Base-by-base conservation (phyloP, 2,888 invertebrate species). In the Augiades crinisus region DNA sequence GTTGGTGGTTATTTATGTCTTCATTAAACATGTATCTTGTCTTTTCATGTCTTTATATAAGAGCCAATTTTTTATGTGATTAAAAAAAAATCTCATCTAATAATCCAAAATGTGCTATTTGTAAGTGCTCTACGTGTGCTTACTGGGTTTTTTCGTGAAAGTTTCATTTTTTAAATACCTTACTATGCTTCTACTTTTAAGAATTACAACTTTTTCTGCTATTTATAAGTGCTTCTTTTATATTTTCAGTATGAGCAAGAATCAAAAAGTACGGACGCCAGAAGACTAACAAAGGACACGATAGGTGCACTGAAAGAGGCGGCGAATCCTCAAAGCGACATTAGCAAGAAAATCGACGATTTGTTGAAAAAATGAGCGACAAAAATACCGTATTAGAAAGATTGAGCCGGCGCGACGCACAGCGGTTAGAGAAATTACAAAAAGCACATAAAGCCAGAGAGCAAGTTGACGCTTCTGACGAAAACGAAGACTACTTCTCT, bases 401-500 rank as follows among this genome's bases (percentile, higher is more conserved):
- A 59, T 69, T 90, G 60, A 85, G 83, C 68, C 83, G 83, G 67
- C 81, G 94, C 54, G 93, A 94, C 67, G 88, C 92, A 51, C 93
- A 94, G 66, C 87, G 94, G 8, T 90, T 92, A 74, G 91, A 92
- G 61, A 91, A 92, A 65, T 81, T 94, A 59, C 92, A 93, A 64
- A 92, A 92, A 69, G 92, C 92, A 47, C 92, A 91, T 61, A 92
- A 92, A 64, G 91, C 92, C 46, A 92, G 92, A 66, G 92, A 92
- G 65, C 90, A 91, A 58, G 82, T 91, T 12, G 90, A 90, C 53
- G 92, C 93, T 3, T 91, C 91, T 53, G 90, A 92, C 59, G 94
- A 94, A 77, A 93, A 92, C 70, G 86, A 93, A 41, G 94, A 94
- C 59, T 94, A 92, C 70, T 96, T 95, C 69, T 91, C 93, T 30